Evolutionary conservation across 2,888 invertebrate genomes (phyloP).

Genomic region (Drosophila aldrichi): DNA sequence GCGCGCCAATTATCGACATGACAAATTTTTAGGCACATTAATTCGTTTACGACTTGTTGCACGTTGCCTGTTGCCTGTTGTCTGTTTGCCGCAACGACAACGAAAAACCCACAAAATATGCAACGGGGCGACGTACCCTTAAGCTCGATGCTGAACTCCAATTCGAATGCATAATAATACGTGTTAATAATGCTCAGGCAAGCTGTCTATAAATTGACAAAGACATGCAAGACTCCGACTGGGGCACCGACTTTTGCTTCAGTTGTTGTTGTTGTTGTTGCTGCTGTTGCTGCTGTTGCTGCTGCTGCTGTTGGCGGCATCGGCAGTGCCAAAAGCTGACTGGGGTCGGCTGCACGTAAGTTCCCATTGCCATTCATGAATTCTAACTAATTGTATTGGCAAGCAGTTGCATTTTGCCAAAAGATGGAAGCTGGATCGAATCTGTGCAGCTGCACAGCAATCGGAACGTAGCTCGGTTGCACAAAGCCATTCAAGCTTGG

Average conservation of each 20-base stretch:
- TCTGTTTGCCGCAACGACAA: conserved; percentile 8
- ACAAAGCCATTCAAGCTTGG: conserved; percentile 51
- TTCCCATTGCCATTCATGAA: conserved; percentile 75
- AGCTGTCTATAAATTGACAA: conserved; percentile 83
- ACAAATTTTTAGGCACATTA: conserved; percentile 71
- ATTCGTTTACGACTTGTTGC: conserved; percentile 43
- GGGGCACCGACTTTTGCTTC: conserved; percentile 33
- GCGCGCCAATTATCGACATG: conserved; percentile 82
- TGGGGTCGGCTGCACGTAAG: conserved; percentile 54
- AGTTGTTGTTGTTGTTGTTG: conserved; percentile 21
- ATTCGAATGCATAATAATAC: conserved; percentile 76
- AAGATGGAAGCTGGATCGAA: conserved; percentile 65
- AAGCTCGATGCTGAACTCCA: conserved; percentile 24
- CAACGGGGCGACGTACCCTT: conserved; percentile 43
- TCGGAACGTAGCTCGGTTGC: conserved; percentile 60
- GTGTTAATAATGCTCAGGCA: conserved; percentile 82
- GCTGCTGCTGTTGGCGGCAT: conserved; percentile 21
- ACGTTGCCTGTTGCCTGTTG: too few relatives aligned
- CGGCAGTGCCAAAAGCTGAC: conserved; percentile 69
- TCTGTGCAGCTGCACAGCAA: conserved; percentile 81
- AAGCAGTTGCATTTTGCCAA: conserved; percentile 67
- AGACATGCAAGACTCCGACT: conserved; percentile 77
- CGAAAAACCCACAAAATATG: conserved; percentile 66
- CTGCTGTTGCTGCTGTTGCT: conserved; percentile 17
- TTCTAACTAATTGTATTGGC: conserved; percentile 83